phyloP scores from a whole-genome alignment of 2,888 invertebrate genomes.

The Microplitis deprimator region DNA sequence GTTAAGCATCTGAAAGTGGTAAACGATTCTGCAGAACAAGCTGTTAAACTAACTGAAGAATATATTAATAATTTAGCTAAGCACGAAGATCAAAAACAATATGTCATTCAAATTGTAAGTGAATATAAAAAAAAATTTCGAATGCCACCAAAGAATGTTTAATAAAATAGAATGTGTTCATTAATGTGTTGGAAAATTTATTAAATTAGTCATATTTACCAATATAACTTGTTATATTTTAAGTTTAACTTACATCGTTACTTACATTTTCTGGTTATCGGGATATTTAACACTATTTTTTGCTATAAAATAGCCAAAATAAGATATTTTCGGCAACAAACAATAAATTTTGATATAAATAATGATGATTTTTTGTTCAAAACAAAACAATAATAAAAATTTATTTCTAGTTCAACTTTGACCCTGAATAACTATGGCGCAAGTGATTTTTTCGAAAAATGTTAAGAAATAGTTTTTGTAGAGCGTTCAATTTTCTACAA shows the following conservation, averaged over 20 bases:
- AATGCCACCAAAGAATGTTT: slow-evolving; percentile 9
- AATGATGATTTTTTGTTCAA: neutral
- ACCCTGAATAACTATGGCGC: no score
- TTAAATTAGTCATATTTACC: neutral
- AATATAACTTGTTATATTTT: neutral
- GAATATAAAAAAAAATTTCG: slow-evolving; percentile 33
- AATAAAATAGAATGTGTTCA: neutral
- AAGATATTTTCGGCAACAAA: no score
- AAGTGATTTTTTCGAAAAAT: no score
- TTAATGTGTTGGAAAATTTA: neutral
- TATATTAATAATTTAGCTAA: slow-evolving; percentile 25
- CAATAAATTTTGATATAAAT: neutral
- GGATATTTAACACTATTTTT: neutral
- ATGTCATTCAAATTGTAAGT: slow-evolving; percentile 37
- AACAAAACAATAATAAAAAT: neutral
- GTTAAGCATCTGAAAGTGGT: slow-evolving; percentile 36
- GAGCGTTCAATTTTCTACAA: no score
- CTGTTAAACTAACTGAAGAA: slow-evolving; percentile 22
- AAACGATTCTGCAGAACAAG: slow-evolving; percentile 41
- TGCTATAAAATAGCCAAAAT: neutral
- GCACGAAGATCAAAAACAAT: slow-evolving; percentile 41
- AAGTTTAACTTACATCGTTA: neutral
- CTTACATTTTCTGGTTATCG: neutral
- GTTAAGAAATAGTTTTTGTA: no score
- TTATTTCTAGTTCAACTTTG: neutral